Evolutionary conservation across 1,140 invertebrate genomes (phyloP).

Genomic region (Lordiphosa mommai): DNA sequence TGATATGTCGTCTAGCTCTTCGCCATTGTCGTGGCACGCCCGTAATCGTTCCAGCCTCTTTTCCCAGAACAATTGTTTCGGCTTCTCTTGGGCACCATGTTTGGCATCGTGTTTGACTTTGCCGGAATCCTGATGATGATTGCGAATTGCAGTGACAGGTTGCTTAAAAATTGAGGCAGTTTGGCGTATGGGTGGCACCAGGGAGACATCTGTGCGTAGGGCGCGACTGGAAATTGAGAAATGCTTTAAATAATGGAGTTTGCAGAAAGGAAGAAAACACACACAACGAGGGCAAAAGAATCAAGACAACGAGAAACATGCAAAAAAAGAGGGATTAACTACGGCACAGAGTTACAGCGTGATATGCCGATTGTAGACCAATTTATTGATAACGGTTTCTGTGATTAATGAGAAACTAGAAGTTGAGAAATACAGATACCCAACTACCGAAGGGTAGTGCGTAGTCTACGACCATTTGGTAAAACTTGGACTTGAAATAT

Average conservation of each 20-base stretch:
- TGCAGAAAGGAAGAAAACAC: not conserved
- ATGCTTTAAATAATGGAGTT: not conserved
- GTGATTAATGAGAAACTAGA: no score
- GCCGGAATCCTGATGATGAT: constrained; percentile 85
- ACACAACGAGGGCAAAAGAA: constrained; percentile 16
- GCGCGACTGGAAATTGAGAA: constrained; percentile 83
- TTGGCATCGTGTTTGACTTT: constrained; percentile 91
- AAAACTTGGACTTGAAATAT: no score
- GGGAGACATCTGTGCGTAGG: constrained; percentile 91
- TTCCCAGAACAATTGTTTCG: constrained; percentile 98
- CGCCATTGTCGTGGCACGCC: constrained; percentile 91
- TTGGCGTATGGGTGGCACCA: constrained; percentile 97
- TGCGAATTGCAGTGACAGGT: constrained; percentile 96
- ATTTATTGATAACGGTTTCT: not conserved
- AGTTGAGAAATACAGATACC: no score
- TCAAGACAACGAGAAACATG: constrained; percentile 14
- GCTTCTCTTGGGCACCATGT: constrained; percentile 95
- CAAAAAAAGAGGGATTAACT: constrained; percentile 20
- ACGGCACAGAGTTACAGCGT: constrained; percentile 31
- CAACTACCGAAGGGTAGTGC: no score
- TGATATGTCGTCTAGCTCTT: constrained; percentile 90
- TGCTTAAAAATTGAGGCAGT: constrained; percentile 99
- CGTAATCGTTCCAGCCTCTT: constrained; percentile 95
- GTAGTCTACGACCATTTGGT: no score
- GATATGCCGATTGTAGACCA: not conserved